A percentile compares a stretch with the other conserved stretches of the same genome.
Evolutionary conservation across 2,797 vertebrate species (phyloP).

Genomic region (Carcharodon carcharias): DNA sequence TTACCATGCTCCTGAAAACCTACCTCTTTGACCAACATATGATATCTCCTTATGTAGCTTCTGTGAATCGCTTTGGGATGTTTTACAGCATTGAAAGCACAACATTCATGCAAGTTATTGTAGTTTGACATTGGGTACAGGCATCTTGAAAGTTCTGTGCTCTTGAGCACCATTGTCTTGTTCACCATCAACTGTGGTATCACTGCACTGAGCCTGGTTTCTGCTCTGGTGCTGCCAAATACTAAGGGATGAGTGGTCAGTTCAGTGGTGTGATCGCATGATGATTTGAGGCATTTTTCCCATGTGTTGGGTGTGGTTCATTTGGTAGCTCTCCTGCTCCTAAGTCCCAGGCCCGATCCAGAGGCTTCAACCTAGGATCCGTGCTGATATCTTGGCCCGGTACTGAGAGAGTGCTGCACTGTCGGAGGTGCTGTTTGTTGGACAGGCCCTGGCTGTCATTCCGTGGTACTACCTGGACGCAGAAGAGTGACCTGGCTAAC

Average conservation of each 20-base stretch:
- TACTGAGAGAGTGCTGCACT: neutral
- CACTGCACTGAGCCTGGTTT: neutral
- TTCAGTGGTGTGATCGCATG: neutral
- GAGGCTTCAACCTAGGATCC: neutral
- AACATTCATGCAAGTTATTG: neutral
- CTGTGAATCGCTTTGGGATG: too few relatives aligned
- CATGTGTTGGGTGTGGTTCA: neutral
- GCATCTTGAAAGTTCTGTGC: neutral
- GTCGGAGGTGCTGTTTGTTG: neutral
- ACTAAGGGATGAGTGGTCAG: neutral
- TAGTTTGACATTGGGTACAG: neutral
- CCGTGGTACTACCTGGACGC: neutral
- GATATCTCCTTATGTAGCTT: too few relatives aligned
- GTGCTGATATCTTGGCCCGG: neutral
- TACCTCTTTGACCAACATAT: too few relatives aligned
- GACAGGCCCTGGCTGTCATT: neutral
- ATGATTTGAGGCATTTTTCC: neutral
- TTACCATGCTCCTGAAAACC: too few relatives aligned
- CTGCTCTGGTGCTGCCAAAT: neutral
- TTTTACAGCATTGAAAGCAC: neutral
- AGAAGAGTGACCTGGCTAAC: neutral
- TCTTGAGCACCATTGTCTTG: neutral
- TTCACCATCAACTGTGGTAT: neutral
- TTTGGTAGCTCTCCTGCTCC: neutral
- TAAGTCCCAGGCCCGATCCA: neutral